phyloP scores from a whole-genome alignment of 2,797 vertebrate species.

The Sylvia borin region DNA sequence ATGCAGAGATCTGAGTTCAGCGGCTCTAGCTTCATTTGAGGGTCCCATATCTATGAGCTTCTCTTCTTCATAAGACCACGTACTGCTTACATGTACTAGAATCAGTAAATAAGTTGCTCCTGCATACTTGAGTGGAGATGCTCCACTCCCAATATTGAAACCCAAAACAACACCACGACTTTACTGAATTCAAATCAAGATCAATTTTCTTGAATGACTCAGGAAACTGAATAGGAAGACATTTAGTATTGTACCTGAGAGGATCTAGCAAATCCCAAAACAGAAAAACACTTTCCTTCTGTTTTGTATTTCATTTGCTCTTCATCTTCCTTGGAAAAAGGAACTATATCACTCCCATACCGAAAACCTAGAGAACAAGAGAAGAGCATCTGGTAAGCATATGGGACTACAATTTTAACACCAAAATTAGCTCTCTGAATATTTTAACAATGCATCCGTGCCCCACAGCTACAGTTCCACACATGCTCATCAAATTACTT shows the following conservation, averaged over 20 bases:
- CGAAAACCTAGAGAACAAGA: constrained; percentile 84
- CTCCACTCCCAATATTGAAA: not conserved
- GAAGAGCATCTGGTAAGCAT: constrained; percentile 64
- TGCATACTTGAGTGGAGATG: not conserved
- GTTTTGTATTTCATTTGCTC: constrained; percentile 97
- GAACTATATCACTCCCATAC: constrained; percentile 95
- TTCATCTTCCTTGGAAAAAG: constrained; percentile 96
- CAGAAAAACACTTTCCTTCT: constrained; percentile 90
- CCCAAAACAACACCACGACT: not conserved
- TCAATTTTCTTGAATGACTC: not conserved
- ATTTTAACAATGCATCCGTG: constrained; percentile 54
- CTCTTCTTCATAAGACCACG: not conserved
- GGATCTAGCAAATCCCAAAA: constrained; percentile 90
- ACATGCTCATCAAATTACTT: constrained; percentile 46
- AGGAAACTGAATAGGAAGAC: not conserved
- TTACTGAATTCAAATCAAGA: not conserved
- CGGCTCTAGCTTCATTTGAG: not conserved
- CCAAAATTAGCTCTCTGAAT: constrained; percentile 39
- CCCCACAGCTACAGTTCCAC: constrained; percentile 30
- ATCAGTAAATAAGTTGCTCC: not conserved
- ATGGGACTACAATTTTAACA: constrained; percentile 40
- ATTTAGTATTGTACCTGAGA: constrained; percentile 75
- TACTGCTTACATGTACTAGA: not conserved
- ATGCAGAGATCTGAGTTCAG: not conserved
- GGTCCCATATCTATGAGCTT: not conserved